Evolutionary conservation across 64 coral and sea anemone genomes (phyloP).

Genomic region (Montipora efflorescens): DNA sequence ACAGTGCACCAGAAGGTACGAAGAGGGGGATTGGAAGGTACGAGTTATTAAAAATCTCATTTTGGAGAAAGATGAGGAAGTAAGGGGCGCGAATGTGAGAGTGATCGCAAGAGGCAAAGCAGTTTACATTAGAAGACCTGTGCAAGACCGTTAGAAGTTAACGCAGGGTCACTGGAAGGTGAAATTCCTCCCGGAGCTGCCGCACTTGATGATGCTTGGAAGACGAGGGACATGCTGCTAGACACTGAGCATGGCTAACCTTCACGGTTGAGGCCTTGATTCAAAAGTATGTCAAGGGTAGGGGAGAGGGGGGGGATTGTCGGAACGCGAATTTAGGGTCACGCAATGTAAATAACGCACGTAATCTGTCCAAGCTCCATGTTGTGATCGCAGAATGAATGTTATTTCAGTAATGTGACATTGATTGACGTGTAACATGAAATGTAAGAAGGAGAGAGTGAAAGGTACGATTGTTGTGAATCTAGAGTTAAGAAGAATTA

Average conservation of each 20-base stretch:
- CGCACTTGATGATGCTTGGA: not conserved
- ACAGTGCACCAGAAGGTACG: not conserved
- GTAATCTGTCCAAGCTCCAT: too few relatives aligned
- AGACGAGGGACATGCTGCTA: not conserved
- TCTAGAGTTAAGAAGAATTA: too few relatives aligned
- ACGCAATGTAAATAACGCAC: too few relatives aligned
- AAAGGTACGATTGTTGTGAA: too few relatives aligned
- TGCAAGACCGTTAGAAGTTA: not conserved
- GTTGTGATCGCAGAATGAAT: too few relatives aligned
- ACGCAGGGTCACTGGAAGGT: not conserved
- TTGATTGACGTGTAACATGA: too few relatives aligned
- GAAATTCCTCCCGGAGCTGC: not conserved
- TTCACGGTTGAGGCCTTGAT: too few relatives aligned
- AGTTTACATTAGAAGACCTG: not conserved
- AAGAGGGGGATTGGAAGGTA: conserved; percentile 11
- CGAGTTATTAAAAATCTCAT: not conserved
- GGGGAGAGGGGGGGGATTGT: too few relatives aligned
- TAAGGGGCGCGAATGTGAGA: not conserved
- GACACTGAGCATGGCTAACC: not conserved
- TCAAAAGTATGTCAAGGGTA: too few relatives aligned
- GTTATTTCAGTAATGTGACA: too few relatives aligned
- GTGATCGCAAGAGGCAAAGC: not conserved
- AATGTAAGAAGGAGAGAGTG: too few relatives aligned
- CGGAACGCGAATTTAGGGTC: too few relatives aligned
- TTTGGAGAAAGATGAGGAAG: not conserved